Evolutionary conservation across 2,797 vertebrate genomes (phyloP).

Genomic region (Mus spretus): DNA sequence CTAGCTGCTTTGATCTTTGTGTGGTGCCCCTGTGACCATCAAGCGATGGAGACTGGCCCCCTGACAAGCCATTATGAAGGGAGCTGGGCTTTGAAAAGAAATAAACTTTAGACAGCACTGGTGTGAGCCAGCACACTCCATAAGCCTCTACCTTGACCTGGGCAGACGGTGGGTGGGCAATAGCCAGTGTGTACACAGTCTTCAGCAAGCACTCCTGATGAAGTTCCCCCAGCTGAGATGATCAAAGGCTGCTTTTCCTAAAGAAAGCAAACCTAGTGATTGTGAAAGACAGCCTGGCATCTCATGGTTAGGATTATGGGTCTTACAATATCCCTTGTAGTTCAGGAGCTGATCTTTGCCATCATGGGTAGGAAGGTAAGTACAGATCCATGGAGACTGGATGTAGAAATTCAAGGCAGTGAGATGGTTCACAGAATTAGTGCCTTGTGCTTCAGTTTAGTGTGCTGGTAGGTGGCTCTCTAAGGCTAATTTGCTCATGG

Average conservation of each 20-base stretch:
- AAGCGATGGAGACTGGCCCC: slow-evolving; percentile 43
- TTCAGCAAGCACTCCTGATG: slow-evolving; percentile 46
- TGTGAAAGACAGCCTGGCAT: slow-evolving; percentile 35
- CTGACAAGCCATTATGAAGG: slow-evolving; percentile 53
- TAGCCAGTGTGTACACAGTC: slow-evolving; percentile 5
- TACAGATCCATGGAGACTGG: neutral
- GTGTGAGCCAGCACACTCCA: neutral
- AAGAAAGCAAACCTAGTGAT: neutral
- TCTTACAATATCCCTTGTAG: neutral
- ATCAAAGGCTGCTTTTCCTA: slow-evolving; percentile 65
- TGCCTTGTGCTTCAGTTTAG: neutral
- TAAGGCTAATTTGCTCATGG: neutral
- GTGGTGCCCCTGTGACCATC: slow-evolving; percentile 71
- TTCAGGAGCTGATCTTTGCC: neutral
- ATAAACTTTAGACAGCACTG: slow-evolving; percentile 62
- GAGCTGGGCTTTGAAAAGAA: slow-evolving; percentile 71
- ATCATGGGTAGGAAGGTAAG: slow-evolving; percentile 15
- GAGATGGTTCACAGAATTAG: neutral
- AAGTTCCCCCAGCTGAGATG: slow-evolving; percentile 34
- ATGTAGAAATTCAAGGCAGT: slow-evolving; percentile 12
- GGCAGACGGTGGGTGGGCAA: slow-evolving; percentile 67
- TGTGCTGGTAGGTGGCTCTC: neutral
- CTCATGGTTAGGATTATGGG: neutral
- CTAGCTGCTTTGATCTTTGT: slow-evolving; percentile 82
- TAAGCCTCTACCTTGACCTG: slow-evolving; percentile 29